Base-by-base conservation (phyloP, 2,113 vertebrate genomes). In the Coreoperca whiteheadi region DNA sequence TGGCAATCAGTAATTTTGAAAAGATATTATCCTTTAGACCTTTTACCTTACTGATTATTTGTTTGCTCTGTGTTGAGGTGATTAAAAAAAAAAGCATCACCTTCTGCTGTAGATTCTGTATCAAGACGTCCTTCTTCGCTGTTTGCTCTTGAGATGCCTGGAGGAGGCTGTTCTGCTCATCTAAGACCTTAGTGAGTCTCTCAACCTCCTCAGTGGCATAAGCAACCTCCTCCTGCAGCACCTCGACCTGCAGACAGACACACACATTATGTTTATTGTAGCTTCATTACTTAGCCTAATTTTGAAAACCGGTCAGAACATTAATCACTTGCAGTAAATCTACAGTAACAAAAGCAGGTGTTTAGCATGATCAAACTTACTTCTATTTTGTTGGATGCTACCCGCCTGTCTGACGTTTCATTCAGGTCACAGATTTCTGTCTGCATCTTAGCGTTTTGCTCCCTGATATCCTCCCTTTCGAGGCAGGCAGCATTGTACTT, bases 191-290 rank as follows among this genome's bases (percentile, higher is more conserved):
- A 0, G 95, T 96, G 82, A 98, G 96, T 83, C 93, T 95, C 21
- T 93, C 96, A 68, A 99, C 94, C 89, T 99, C 96, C 77, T 99
- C 97, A 0, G 96, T 94, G 18, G 96, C 95, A 6, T 98, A 96
- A 16, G 85, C 76, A 82, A 99, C 63, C 54, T 99, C 98, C 41
- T 99, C 98, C 73, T 96, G 97, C 77, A 99, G 91, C 86, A 99
- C 94, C 43, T 99, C 98, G 73, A 95, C 95, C 98, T 99, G 66
- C 61, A 11, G 16, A 70, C 37, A 85, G 3, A 74, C 69, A 83
- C 6, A 63, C 8, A 83, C 4, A 43, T 30, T 10, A 11, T 30
- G 2, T 4, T 14, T 25, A 28, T 28, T 39, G 10, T 34, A 43
- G n/a, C 39, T 23, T 37, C 48, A 23, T 34, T 53, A 46, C 18